Conservation (phyloP, 2,888 invertebrate genomes). For the Macrophya alboannulata region DNA sequence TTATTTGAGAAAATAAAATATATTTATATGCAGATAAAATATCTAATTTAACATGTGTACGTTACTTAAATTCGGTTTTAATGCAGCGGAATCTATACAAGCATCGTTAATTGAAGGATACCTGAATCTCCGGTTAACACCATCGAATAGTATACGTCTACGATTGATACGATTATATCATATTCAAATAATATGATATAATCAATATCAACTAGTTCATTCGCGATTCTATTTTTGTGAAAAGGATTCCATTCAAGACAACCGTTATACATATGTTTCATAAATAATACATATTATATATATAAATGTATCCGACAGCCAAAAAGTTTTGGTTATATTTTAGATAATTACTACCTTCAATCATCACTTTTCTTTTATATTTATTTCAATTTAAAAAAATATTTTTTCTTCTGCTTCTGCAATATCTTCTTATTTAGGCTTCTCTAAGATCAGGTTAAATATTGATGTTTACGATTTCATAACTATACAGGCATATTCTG, state of each 20-base stretch:
- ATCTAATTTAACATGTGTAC: background rate
- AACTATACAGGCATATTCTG: background rate
- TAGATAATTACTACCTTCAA: too few relatives aligned
- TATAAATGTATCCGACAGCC: background rate
- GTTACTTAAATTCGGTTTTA: background rate
- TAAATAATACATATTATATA: background rate
- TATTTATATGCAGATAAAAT: background rate
- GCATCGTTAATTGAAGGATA: background rate
- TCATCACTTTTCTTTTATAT: background rate
- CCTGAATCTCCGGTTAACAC: background rate
- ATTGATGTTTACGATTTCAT: background rate
- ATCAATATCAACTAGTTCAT: background rate
- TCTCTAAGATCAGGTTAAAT: background rate
- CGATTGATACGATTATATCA: too few relatives aligned
- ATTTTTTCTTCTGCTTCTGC: background rate
- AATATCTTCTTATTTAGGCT: background rate
- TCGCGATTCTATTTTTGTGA: background rate
- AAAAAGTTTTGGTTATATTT: too few relatives aligned
- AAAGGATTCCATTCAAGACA: background rate
- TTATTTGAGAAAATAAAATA: background rate
- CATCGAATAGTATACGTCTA: too few relatives aligned
- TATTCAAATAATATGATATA: background rate
- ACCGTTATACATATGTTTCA: background rate
- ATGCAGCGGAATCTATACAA: too few relatives aligned
- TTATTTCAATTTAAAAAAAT: background rate